These are phyloP conservation scores for Propithecus deckenii DNA, from an alignment of 2,797 vertebrate genomes.

Conservation along the genomic window DNA sequence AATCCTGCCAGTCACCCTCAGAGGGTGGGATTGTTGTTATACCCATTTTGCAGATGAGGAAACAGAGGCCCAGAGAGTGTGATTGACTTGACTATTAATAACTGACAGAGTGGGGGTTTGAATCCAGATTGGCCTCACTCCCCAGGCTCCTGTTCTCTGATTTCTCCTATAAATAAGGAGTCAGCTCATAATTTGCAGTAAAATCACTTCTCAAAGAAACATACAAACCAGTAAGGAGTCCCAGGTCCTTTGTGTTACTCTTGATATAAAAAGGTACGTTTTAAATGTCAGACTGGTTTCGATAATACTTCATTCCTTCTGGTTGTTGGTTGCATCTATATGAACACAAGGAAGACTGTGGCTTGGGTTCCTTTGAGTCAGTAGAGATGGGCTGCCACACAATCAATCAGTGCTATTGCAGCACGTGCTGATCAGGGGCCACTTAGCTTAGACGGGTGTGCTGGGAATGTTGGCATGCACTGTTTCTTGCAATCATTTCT, in stretches of 20 bases:
- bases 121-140: accelerated
- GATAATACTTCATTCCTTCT: background rate
- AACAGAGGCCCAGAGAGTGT: background rate
- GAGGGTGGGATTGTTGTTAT: background rate
- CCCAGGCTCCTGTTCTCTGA: background rate
- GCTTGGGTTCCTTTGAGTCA: background rate
- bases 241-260: background rate
- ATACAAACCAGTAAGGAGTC: background rate
- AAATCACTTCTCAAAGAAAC: background rate
- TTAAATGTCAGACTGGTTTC: background rate
- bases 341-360: background rate
- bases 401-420: accelerated
- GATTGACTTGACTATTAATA: background rate
- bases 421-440: accelerated
- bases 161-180: background rate
- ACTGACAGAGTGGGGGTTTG: background rate
- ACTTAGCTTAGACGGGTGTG: accelerated
- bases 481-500: background rate
- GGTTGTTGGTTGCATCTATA: background rate
- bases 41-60: background rate
- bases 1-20: background rate
- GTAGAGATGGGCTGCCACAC: accelerated
- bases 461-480: accelerated
- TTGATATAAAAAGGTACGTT: background rate
- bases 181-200: too few species aligned